Evolutionary conservation across 2,888 invertebrate genomes (phyloP), one percentile per base, ranked within the genome.

Genomic region (Eutolmus rufibarbis): DNA sequence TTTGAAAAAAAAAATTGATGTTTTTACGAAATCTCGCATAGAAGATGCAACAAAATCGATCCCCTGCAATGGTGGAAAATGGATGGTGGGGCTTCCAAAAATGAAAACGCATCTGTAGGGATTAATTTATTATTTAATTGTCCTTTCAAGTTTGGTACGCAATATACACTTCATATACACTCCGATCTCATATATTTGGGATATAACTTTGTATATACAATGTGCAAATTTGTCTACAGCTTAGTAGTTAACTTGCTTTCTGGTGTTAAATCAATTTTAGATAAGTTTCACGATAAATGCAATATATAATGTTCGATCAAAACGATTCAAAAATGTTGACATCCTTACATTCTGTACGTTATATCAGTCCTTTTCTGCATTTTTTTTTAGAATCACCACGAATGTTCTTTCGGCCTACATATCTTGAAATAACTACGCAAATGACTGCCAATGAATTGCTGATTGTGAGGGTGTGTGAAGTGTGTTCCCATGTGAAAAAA

Each of bases 171-270:
- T 82, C 57, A 66, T 66, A 66, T 66, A 66, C 66, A 66, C n/a
- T 66, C 82, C 66, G 57, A 82, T 37, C 37, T 57, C 66, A 57
- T 57, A 40, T 82, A 66, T n/a, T 82, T 82, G 82, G 82, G 51
- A 34, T 79, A 79, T 79, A 79, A 79, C 79, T 46, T 79, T 79
- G 79, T 79, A 79, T 79, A 78, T 79, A 82, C 82, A 82, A 82
- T 82, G 82, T 82, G 82, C 82, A 82, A 82, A 34, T 57, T 82
- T 82, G 34, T 82, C 82, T 82, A 82, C 82, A 82, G 57, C 19
- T 66, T 23, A 57, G 66, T 66, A 66, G 66, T 66, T 82, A 66
- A 34, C 19, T 82, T 82, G 66, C 37, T 37, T 37, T 57, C 56
- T 81, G 81, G 81, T 82, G 56, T 57, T 82, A 82, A 56, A 56